A percentile compares a stretch with the other conserved stretches of the same genome.
These are phyloP conservation scores for Morus bassanus DNA, from an alignment of 2,797 vertebrate genomes.

Conservation along the genomic window DNA sequence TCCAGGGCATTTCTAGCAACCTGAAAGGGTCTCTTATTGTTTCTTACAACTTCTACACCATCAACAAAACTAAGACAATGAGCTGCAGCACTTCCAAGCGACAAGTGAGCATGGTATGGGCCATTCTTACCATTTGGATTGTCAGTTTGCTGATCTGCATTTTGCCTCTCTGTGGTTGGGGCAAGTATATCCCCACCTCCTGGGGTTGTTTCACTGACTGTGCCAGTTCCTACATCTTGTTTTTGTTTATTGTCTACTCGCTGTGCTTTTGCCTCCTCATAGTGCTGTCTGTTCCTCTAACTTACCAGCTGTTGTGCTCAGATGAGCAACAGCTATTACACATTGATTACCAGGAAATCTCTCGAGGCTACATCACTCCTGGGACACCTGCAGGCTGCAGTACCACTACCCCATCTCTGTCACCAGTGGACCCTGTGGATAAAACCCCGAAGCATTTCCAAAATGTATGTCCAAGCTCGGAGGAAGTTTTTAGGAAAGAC, in stretches of 20 bases:
- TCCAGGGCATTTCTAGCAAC: constrained; percentile 93
- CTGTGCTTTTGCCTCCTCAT: constrained; percentile 83
- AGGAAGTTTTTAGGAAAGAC: constrained; percentile 34
- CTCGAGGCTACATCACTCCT: constrained; percentile 65
- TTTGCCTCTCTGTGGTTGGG: constrained; percentile 91
- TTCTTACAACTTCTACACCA: constrained; percentile 88
- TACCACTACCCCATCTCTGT: constrained; percentile 69
- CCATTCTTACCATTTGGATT: constrained; percentile 81
- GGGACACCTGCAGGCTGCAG: constrained; percentile 72
- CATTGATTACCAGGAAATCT: constrained; percentile 73
- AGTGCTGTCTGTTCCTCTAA: constrained; percentile 83
- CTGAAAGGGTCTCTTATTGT: constrained; percentile 90
- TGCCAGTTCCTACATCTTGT: constrained; percentile 80
- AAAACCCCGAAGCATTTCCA: constrained; percentile 73
- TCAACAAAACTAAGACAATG: constrained; percentile 61
- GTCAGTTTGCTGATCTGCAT: constrained; percentile 84
- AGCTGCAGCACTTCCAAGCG: constrained; percentile 67
- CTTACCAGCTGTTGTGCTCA: constrained; percentile 88
- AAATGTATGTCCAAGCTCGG: constrained; percentile 69
- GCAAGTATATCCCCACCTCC: constrained; percentile 81
- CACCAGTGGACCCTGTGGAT: constrained; percentile 74
- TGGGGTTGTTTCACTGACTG: constrained; percentile 88
- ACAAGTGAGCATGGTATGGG: constrained; percentile 75
- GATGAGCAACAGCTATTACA: constrained; percentile 78
- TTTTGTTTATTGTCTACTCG: constrained; percentile 83